Percentiles rank a stretch among this genome's conserved stretches.
phyloP scores from a whole-genome alignment of 1,140 invertebrate species.

The Drosophila ohnishii region DNA sequence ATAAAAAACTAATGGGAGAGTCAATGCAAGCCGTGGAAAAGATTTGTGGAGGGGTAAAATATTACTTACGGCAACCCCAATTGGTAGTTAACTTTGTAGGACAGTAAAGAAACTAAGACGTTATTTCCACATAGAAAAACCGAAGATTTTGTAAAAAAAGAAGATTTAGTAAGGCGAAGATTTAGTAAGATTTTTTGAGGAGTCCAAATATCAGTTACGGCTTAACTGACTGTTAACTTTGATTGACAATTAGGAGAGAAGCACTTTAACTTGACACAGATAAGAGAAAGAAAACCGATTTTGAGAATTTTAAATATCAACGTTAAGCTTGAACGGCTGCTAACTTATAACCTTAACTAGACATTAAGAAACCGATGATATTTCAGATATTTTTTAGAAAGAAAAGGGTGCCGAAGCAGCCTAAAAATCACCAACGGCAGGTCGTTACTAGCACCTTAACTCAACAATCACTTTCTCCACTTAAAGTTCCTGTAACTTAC shows the following conservation, averaged over 20 bases:
- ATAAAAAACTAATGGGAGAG: background rate
- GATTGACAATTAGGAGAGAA: no score
- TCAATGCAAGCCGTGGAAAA: background rate
- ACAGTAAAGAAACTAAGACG: background rate
- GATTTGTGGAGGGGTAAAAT: background rate
- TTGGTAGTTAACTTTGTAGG: background rate
- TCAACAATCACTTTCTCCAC: background rate
- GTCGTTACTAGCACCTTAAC: background rate
- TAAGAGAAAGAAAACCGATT: no score
- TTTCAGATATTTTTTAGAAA: no score
- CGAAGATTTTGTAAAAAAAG: background rate
- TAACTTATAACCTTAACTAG: no score
- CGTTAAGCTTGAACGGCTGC: no score
- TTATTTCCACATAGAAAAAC: no score
- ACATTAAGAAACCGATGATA: no score
- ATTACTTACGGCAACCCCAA: background rate
- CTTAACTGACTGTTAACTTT: no score
- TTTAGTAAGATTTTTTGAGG: background rate
- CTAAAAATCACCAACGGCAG: background rate
- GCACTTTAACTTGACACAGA: no score
- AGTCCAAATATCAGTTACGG: no score
- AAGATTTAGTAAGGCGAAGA: background rate
- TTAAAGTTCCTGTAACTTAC: constrained; percentile 10
- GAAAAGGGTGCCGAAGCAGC: no score
- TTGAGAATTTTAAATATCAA: no score